Conservation (phyloP, 2,888 invertebrate species). For the Chalcis sispes region DNA sequence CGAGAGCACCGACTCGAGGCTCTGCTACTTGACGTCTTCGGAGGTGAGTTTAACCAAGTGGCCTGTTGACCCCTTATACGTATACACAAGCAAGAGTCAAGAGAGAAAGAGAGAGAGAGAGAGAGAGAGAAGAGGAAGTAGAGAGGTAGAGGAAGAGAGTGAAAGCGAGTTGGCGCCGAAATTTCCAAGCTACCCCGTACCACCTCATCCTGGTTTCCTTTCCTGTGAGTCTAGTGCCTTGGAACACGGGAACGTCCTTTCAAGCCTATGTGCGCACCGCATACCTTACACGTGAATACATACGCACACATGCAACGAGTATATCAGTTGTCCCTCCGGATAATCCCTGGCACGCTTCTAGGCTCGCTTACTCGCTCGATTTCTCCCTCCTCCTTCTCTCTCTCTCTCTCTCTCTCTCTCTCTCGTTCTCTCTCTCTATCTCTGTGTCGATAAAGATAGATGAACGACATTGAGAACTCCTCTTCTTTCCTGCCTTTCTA, state of each 20-base stretch:
- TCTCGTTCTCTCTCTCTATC: not conserved
- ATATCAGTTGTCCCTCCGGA: not conserved
- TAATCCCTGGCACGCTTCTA: slow-evolving; percentile 25
- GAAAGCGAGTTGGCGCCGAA: not conserved
- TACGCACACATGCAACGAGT: not conserved
- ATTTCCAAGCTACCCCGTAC: not conserved
- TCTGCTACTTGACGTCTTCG: slow-evolving; percentile 95
- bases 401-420: too few species aligned
- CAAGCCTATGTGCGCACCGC: too few species aligned
- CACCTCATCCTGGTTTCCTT: slow-evolving; percentile 30
- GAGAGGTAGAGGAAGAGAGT: slow-evolving; percentile 3
- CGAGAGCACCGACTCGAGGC: slow-evolving; percentile 94
- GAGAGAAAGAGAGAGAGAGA: not conserved
- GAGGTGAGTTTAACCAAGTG: slow-evolving; percentile 85
- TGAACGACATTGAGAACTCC: slow-evolving; percentile 46
- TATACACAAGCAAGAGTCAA: not conserved
- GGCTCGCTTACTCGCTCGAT: too few species aligned
- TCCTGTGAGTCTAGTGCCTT: too few species aligned
- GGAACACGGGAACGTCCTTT: too few species aligned
- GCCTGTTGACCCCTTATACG: slow-evolving; percentile 37
- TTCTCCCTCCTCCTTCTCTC: too few species aligned
- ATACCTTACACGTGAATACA: not conserved
- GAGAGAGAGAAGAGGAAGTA: slow-evolving; percentile 17
- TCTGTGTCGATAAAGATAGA: slow-evolving; percentile 46
- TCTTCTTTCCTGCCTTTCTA: slow-evolving; percentile 11